These are phyloP conservation scores for Podarcis siculus DNA, from an alignment of 2,797 vertebrate genomes.

Conservation along the genomic window DNA sequence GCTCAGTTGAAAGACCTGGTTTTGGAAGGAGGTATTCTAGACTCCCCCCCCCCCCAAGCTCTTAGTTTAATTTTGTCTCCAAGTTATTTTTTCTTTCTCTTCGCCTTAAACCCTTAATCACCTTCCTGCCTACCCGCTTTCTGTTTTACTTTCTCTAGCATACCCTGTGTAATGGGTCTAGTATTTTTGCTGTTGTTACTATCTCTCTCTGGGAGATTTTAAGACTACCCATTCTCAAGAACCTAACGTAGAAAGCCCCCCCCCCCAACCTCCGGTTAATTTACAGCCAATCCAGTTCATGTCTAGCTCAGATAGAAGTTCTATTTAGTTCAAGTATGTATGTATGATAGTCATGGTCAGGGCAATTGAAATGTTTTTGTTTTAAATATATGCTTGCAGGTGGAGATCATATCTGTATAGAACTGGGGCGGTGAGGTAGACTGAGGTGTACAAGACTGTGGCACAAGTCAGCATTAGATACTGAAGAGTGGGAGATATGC, in stretches of 20 bases:
- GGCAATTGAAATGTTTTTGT: background rate
- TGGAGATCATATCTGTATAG: background rate
- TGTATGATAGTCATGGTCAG: background rate
- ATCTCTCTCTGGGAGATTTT: background rate
- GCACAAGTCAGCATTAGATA: background rate
- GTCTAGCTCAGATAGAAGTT: background rate
- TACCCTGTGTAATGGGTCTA: too few species aligned
- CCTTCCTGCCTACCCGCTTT: background rate
- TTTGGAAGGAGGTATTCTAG: slow-evolving; percentile 78
- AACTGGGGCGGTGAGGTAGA: background rate
- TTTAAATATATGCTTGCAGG: background rate
- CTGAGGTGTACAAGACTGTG: background rate
- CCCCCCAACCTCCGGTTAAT: too few species aligned
- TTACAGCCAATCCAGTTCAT: background rate
- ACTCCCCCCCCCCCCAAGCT: background rate
- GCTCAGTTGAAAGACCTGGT: slow-evolving; percentile 77
- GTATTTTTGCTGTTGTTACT: background rate
- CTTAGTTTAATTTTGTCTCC: background rate
- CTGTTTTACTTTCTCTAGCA: background rate
- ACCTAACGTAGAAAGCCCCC: background rate
- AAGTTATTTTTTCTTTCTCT: background rate
- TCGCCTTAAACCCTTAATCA: background rate
- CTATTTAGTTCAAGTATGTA: background rate
- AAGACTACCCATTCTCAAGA: background rate
- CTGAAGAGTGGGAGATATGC: background rate